phyloP scores from a whole-genome alignment of 1,140 invertebrate genomes.

The Drosophila erecta region DNA sequence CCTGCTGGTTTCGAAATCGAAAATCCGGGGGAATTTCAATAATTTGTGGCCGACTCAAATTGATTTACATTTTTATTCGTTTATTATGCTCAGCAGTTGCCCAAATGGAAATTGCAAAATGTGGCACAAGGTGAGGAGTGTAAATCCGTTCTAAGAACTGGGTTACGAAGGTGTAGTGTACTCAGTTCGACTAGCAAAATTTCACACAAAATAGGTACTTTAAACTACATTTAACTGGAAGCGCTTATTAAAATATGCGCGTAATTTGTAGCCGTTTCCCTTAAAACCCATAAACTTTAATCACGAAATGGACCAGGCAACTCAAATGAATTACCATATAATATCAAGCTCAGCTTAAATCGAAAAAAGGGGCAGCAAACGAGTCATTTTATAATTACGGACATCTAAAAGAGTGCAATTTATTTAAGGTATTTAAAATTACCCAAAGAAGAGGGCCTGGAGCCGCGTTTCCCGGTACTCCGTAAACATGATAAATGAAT shows the following conservation, averaged over 20 bases:
- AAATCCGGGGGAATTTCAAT: slow-evolving; percentile 63
- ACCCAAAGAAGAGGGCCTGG: background rate
- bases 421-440: background rate
- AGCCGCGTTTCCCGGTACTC: background rate
- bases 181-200: too few relatives aligned
- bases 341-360: too few relatives aligned
- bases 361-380: too few relatives aligned
- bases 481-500: slow-evolving; percentile 9
- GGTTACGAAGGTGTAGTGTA: background rate
- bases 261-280: too few relatives aligned
- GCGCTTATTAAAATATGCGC: too few relatives aligned
- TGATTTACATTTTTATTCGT: slow-evolving; percentile 69
- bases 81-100: slow-evolving; percentile 40
- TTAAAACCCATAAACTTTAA: too few relatives aligned
- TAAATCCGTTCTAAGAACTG: slow-evolving; percentile 8
- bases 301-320: background rate
- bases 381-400: too few relatives aligned
- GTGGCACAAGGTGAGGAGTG: slow-evolving; percentile 40
- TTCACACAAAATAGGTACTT: too few relatives aligned
- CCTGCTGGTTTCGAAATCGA: slow-evolving; percentile 61
- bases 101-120: slow-evolving; percentile 36
- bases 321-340: background rate
- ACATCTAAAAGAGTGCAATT: background rate
- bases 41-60: slow-evolving; percentile 35
- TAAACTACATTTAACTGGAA: too few relatives aligned